phyloP scores from a whole-genome alignment of 1,140 invertebrate genomes.

The Lithobius niger region DNA sequence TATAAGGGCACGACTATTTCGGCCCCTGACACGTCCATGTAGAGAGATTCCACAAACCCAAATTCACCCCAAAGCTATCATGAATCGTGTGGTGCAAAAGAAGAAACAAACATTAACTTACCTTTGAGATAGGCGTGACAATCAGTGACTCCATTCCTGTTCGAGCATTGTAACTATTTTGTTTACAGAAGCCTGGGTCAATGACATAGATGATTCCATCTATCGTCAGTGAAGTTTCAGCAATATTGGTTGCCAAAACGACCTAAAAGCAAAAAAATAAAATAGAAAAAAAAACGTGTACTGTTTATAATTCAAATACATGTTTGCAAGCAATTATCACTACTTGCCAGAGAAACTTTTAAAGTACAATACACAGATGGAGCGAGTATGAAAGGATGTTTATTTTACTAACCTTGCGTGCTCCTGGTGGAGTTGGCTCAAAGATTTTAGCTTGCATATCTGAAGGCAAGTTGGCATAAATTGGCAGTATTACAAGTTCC shows the following conservation, averaged over 20 bases:
- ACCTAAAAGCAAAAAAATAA: constrained; percentile 47
- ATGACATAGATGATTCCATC: constrained; percentile 99
- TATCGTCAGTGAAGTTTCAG: constrained; percentile 97
- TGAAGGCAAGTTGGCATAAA: constrained; percentile 96
- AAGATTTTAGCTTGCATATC: constrained; percentile 93
- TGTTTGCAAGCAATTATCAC: not conserved
- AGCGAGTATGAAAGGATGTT: too few relatives aligned
- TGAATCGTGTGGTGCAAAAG: too few relatives aligned
- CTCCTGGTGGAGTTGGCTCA: constrained; percentile 63
- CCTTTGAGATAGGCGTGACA: constrained; percentile 94
- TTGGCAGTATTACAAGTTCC: constrained; percentile 86
- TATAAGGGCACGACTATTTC: too few relatives aligned
- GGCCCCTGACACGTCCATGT: too few relatives aligned
- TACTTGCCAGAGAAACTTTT: too few relatives aligned
- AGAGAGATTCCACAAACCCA: too few relatives aligned
- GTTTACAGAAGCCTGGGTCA: constrained; percentile 97
- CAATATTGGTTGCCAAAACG: constrained; percentile 96
- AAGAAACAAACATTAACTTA: constrained; percentile 14
- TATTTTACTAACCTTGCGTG: constrained; percentile 55
- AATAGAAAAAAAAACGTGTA: too few relatives aligned
- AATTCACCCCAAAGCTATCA: too few relatives aligned
- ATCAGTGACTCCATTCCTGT: constrained; percentile 97
- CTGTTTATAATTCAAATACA: not conserved
- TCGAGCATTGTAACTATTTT: constrained; percentile 96
- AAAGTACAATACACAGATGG: too few relatives aligned